Base-by-base conservation (phyloP, 2,888 invertebrate species). In the Drosophila nr. perissopoda region DNA sequence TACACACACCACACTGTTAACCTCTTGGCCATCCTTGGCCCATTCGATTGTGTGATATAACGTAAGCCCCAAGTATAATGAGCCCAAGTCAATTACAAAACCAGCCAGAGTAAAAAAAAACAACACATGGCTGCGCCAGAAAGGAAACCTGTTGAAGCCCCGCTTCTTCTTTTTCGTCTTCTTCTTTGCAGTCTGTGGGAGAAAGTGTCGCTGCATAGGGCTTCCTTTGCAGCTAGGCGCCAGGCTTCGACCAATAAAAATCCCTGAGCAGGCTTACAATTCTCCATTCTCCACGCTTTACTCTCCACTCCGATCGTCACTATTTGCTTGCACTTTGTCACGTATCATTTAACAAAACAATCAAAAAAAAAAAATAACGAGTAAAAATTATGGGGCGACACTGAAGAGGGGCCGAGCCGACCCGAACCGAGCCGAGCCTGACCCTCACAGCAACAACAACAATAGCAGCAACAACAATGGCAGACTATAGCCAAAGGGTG, bases 41-140 rank as follows among this genome's bases (percentile, higher is more conserved):
- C 66, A 29, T 60, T 34, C 64, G 45, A 60, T 25, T 58, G 71
- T 56, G 87, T 87, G 90, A 87, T 87, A 87, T 90, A 86, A 90
- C 89, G 73, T 78, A 70, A 69, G 70, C 83, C 25, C 45, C 45
- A 25, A 63, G 73, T 76, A 77, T 89, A 89, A 90, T 89, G 85
- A 87, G 80, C 82, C 77, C 59, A 58, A 73, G 73, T 61, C 84
- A 90, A 86, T 83, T 86, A 81, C 79, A 77, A 77, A 76, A 79
- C 62, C 42, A 58, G 56, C 49, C 27, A 45, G 25, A 45, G 25
- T 4, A 25, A 25, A 25, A 21, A 25, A 25, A 45, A 25, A 25
- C 60, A 58, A 70, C 78, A 80, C 87, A 80, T 84, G 86, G 83
- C 85, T 59, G 49, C 29, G 49, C 25, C 25, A 4, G 2, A 27